Percentiles rank a stretch among this genome's conserved stretches.
Conservation (phyloP, 2,797 vertebrate species). For the Sylvia borin region DNA sequence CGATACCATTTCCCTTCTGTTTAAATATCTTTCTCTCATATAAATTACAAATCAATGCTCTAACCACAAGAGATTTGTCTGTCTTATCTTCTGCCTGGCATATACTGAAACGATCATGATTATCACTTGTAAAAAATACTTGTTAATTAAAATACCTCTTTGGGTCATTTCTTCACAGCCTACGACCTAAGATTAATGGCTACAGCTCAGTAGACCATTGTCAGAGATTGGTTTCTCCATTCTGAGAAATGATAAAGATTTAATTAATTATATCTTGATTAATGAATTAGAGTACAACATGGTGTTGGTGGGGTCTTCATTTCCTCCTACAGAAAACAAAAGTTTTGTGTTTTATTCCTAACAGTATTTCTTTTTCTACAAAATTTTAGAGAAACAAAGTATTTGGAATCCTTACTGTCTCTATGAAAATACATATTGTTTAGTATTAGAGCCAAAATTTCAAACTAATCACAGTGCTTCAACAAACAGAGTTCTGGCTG, state of each 20-base stretch:
- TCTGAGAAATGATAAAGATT: not conserved
- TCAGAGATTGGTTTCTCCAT: not conserved
- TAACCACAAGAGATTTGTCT: not conserved
- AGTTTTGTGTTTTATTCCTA: not conserved
- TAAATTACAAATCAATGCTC: conserved; percentile 30
- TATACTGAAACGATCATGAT: not conserved
- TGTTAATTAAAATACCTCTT: conserved; percentile 39
- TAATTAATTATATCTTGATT: conserved; percentile 4
- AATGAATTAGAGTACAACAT: not conserved
- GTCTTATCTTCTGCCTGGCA: not conserved
- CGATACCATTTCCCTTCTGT: not conserved
- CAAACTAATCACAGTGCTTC: not conserved
- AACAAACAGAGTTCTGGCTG: not conserved
- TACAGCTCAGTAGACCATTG: not conserved
- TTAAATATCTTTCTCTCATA: not conserved
- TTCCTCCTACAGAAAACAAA: not conserved
- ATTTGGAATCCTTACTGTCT: not conserved
- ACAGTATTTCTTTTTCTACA: not conserved
- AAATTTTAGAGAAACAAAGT: not conserved
- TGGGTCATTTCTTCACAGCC: not conserved
- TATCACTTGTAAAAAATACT: conserved; percentile 6
- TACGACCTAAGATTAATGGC: not conserved
- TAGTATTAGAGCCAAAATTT: not conserved
- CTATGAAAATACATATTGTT: not conserved
- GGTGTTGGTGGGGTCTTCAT: not conserved